These are phyloP conservation scores for Opisthograptis luteolata DNA, from an alignment of 2,888 invertebrate species.

Conservation along the genomic window DNA sequence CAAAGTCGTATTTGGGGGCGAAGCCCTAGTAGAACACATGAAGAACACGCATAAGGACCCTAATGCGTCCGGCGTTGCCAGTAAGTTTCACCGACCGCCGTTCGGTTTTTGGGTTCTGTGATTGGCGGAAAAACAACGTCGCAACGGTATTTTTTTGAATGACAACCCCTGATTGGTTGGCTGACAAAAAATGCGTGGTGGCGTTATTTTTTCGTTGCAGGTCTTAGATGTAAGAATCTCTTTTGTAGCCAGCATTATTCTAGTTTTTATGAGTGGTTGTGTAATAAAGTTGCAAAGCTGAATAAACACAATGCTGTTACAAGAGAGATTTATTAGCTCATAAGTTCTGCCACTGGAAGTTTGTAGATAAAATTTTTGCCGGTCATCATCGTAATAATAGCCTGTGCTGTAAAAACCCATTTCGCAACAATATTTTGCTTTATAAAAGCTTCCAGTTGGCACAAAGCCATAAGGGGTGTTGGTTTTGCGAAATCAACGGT, in stretches of 20 bases:
- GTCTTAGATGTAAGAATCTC: conserved; percentile 20
- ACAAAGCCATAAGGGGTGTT: conserved; percentile 83
- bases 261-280: conserved; percentile 10
- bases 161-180: conserved; percentile 1
- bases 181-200: conserved; percentile 32
- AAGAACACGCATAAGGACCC: conserved; percentile 97
- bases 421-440: conserved; percentile 56
- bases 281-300: conserved; percentile 10
- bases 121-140: conserved; percentile 41
- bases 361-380: conserved; percentile 53
- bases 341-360: conserved; percentile 79
- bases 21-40: conserved; percentile 98
- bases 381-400: conserved; percentile 46
- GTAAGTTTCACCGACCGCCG: conserved; percentile 85
- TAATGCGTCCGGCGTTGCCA: conserved; percentile 93
- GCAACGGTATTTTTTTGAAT: conserved; percentile 34
- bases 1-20: conserved; percentile 96
- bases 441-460: conserved; percentile 79
- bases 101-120: conserved; percentile 35
- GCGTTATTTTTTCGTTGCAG: conserved; percentile 2
- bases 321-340: conserved; percentile 69
- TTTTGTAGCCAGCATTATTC: conserved; percentile 30
- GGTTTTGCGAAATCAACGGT: conserved; percentile 76
- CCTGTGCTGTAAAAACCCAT: conserved; percentile 38
- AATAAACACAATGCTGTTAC: conserved; percentile 41